Evolutionary conservation across 2,888 invertebrate genomes (phyloP), one percentile per base, ranked within the genome.

Genomic region (Pachliopta kotzebuea): DNA sequence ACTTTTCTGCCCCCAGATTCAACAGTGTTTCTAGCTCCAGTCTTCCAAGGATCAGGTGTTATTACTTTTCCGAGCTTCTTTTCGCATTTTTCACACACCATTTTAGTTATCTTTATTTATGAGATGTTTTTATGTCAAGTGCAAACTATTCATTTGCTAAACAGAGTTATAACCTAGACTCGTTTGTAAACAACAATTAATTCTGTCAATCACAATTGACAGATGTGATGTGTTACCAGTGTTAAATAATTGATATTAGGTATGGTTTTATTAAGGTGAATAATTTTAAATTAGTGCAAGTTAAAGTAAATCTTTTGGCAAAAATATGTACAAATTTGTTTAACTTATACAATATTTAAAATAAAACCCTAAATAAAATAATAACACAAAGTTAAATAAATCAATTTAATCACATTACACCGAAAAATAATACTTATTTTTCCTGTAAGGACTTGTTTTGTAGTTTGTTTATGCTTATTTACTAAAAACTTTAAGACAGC

Each of bases 21-120:
- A 0, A 96, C 96, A 0, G 97, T 97, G 80, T 98, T 98, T 72
- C 98, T 93, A 1, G 98, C 97, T 4, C 98, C 98, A 54, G 94
- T 93, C 86, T 98, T 98, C 98, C 99, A 99, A 6, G 98, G 97
- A 90, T 99, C 99, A 0, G 99, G 99, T 0, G 99, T 98, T 52
- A 98, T 97, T 0, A 99, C 96, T 81, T 96, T 96, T 0, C 98
- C 97, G 21, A 98, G 89, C 84, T 99, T 99, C 79, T 96, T 96
- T 74, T 98, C 96, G 80, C 98, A 98, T 79, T 97, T 97, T 26
- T 96, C 97, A 77, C 98, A 98, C 76, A 98, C 98, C 98, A 98
- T 98, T 73, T 78, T 85, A 21, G 37, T 29, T 65, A 20, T n/a
- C 21, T 63, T 31, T 9, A 52, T 50, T 14, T 20, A 24, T 56